These are phyloP conservation scores for Corythoichthys intestinalis DNA, from an alignment of 2,113 vertebrate species.

Conservation along the genomic window DNA sequence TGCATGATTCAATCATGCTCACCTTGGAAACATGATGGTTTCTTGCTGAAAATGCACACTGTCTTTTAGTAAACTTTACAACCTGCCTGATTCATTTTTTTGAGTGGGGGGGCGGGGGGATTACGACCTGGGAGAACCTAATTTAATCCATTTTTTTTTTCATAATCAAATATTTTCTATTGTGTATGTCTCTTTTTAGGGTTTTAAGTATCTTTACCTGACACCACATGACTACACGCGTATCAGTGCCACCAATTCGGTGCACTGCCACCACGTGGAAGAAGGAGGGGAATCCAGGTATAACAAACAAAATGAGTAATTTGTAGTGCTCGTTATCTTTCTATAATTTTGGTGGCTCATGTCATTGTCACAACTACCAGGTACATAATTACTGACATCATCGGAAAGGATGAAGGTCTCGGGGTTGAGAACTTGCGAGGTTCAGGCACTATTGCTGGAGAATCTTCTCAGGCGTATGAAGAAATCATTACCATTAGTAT, in stretches of 20 bases:
- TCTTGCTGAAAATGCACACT: too few species aligned
- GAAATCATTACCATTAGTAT: conserved; percentile 94
- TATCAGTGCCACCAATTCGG: conserved; percentile 84
- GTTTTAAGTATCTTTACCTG: conserved; percentile 95
- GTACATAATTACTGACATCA: conserved; percentile 90
- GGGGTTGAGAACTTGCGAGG: conserved; percentile 91
- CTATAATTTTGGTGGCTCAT: neutral
- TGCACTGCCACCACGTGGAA: conserved; percentile 90
- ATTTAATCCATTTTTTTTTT: neutral
- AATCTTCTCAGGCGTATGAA: conserved; percentile 85
- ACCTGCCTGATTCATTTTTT: too few species aligned
- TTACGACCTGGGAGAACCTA: neutral
- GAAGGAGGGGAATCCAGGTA: conserved; percentile 92
- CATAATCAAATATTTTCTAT: neutral
- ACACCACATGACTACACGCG: conserved; percentile 92
- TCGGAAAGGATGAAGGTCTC: conserved; percentile 86
- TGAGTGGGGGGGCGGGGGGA: too few species aligned
- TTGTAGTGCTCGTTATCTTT: neutral
- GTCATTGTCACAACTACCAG: conserved; percentile 53
- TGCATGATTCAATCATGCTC: too few species aligned
- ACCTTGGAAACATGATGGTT: too few species aligned
- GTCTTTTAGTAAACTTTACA: too few species aligned
- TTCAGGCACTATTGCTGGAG: conserved; percentile 87
- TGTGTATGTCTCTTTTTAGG: conserved; percentile 66
- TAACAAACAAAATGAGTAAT: neutral